Conservation (phyloP, 2,888 invertebrate genomes). For the Stramonita haemastoma region DNA sequence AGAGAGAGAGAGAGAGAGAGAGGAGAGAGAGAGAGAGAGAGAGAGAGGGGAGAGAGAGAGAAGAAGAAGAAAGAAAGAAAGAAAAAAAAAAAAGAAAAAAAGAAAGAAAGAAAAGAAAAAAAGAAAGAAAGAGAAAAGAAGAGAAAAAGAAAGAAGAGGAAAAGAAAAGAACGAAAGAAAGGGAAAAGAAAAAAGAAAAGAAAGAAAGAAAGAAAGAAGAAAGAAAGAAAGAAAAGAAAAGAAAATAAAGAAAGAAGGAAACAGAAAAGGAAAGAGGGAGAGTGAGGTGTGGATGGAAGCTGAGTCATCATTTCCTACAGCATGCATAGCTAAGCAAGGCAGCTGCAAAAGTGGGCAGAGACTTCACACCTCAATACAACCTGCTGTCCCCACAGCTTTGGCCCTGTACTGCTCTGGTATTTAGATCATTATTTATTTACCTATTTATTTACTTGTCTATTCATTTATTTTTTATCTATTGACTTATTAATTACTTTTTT, state of each 20-base stretch:
- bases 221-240: background rate
- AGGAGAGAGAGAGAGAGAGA: background rate
- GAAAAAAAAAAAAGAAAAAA: background rate
- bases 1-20: too few relatives aligned
- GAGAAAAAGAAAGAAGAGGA: background rate
- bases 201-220: background rate
- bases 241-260: background rate
- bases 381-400: too few relatives aligned
- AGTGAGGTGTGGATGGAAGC: background rate
- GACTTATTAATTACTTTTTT: too few relatives aligned
- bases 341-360: background rate
- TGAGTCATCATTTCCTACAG: too few relatives aligned
- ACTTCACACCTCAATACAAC: too few relatives aligned
- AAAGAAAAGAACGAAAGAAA: background rate
- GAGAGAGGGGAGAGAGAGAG: background rate
- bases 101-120: background rate
- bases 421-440: too few relatives aligned
- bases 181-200: background rate
- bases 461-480: too few relatives aligned
- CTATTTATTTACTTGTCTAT: too few relatives aligned
- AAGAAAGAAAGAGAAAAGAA: background rate
- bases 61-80: background rate
- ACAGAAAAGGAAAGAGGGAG: background rate
- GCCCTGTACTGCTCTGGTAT: too few relatives aligned
- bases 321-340: background rate